Conservation (phyloP, 2,888 invertebrate genomes). For the Sesia apiformis region DNA sequence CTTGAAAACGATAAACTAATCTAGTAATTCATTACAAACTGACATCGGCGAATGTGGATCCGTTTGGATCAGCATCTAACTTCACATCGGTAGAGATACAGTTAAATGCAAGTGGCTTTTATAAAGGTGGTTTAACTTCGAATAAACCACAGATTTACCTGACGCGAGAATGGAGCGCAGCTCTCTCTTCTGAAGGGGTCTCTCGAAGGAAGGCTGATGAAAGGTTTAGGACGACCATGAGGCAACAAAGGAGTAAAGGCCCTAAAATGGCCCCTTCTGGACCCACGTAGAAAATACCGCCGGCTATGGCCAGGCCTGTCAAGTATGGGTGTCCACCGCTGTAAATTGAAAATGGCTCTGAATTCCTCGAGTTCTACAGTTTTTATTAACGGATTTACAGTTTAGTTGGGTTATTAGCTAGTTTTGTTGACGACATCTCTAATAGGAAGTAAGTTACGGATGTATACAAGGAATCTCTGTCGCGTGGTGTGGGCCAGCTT, state of each 20-base stretch:
- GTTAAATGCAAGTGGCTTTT: background rate
- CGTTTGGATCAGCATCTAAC: too few species aligned
- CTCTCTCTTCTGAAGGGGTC: slow-evolving; percentile 77
- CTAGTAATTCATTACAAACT: too few species aligned
- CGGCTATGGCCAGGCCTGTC: slow-evolving; percentile 96
- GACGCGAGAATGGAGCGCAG: slow-evolving; percentile 61
- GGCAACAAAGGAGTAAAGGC: slow-evolving; percentile 93
- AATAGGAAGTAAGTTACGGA: background rate
- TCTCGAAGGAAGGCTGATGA: slow-evolving; percentile 81
- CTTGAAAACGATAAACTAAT: too few species aligned
- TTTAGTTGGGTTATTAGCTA: background rate
- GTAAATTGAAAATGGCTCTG: slow-evolving; percentile 7
- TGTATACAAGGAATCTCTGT: too few species aligned
- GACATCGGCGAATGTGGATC: too few species aligned
- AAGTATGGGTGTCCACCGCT: slow-evolving; percentile 97
- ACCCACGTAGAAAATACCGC: slow-evolving; percentile 97
- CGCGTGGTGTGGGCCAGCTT: too few species aligned
- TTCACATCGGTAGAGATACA: too few species aligned
- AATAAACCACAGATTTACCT: slow-evolving; percentile 40
- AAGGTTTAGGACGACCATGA: slow-evolving; percentile 93
- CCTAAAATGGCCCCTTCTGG: slow-evolving; percentile 98
- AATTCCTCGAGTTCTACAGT: too few species aligned
- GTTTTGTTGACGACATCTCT: background rate
- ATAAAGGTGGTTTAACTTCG: too few species aligned
- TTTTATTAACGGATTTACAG: background rate